Evolutionary conservation across 2,797 vertebrate genomes (phyloP).

Genomic region (Liparis tanakae): DNA sequence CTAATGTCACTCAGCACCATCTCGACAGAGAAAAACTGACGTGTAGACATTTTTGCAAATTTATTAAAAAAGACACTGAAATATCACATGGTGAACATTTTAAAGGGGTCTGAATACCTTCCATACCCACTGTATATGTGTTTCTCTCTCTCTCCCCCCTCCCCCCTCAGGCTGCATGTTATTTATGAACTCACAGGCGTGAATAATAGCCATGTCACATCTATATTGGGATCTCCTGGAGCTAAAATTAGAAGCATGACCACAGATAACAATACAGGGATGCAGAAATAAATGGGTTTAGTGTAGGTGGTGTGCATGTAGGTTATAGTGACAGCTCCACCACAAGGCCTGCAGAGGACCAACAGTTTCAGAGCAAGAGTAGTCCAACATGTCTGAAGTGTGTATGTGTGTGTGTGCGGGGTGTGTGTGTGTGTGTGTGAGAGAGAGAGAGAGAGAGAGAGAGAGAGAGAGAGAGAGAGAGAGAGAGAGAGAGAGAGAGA

Average conservation of each 20-base stretch:
- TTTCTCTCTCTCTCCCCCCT: too few relatives aligned
- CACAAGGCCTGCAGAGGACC: slow-evolving; percentile 1
- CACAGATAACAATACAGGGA: slow-evolving; percentile 28
- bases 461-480: too few relatives aligned
- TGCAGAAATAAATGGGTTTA: background rate
- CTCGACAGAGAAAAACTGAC: too few relatives aligned
- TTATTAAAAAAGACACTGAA: too few relatives aligned
- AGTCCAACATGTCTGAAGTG: background rate
- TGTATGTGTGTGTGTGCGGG: background rate
- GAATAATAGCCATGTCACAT: slow-evolving; percentile 36
- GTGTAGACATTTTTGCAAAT: too few relatives aligned
- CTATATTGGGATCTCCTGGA: slow-evolving; percentile 32
- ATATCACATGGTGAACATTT: too few relatives aligned
- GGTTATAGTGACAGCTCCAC: slow-evolving; percentile 9
- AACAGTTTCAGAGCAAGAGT: slow-evolving; percentile 1
- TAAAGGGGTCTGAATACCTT: too few relatives aligned
- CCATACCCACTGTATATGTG: too few relatives aligned
- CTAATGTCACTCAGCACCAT: too few relatives aligned
- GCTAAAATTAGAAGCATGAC: slow-evolving; percentile 6
- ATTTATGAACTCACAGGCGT: slow-evolving; percentile 35
- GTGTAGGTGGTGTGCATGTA: background rate
- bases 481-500: too few relatives aligned
- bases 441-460: too few relatives aligned
- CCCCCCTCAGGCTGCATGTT: slow-evolving; percentile 23
- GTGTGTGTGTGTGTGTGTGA: too few relatives aligned